These are phyloP conservation scores for Penaeus monodon DNA, from an alignment of 2,888 invertebrate species.

Conservation along the genomic window DNA sequence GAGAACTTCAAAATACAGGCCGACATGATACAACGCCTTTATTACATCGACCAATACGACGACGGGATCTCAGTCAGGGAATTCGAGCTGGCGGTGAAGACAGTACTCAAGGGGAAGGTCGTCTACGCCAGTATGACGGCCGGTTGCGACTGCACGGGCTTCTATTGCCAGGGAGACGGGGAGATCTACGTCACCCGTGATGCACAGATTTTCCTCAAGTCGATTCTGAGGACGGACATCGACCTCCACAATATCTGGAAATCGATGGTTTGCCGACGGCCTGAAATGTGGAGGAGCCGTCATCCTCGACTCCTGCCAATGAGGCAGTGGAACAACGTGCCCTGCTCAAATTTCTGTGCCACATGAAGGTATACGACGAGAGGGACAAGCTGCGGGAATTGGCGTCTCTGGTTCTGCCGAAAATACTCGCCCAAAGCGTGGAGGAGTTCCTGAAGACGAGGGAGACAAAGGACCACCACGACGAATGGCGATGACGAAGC, in stretches of 20 bases:
- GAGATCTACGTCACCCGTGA: constrained; percentile 10
- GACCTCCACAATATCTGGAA: not conserved
- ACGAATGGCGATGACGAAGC: too few species aligned
- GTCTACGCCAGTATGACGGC: constrained; percentile 8
- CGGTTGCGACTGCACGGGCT: constrained; percentile 25
- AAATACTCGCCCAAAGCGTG: not conserved
- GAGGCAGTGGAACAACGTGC: not conserved
- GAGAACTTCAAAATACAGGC: not conserved
- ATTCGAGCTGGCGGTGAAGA: not conserved
- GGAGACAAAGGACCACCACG: not conserved
- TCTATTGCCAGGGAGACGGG: constrained; percentile 13
- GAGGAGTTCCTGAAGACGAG: constrained; percentile 12
- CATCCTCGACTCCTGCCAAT: not conserved
- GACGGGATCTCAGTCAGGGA: not conserved
- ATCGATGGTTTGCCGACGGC: constrained; percentile 2
- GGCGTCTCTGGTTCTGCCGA: not conserved
- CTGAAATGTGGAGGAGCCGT: not conserved
- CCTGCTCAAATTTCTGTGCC: constrained; percentile 24
- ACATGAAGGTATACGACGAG: not conserved
- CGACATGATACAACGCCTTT: not conserved
- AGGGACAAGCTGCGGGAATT: not conserved
- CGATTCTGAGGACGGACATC: not conserved
- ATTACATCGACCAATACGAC: not conserved
- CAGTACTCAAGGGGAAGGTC: not conserved
- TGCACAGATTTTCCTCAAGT: constrained; percentile 18